phyloP scores from a whole-genome alignment of 2,797 vertebrate genomes.

The Xenentodon cancila region DNA sequence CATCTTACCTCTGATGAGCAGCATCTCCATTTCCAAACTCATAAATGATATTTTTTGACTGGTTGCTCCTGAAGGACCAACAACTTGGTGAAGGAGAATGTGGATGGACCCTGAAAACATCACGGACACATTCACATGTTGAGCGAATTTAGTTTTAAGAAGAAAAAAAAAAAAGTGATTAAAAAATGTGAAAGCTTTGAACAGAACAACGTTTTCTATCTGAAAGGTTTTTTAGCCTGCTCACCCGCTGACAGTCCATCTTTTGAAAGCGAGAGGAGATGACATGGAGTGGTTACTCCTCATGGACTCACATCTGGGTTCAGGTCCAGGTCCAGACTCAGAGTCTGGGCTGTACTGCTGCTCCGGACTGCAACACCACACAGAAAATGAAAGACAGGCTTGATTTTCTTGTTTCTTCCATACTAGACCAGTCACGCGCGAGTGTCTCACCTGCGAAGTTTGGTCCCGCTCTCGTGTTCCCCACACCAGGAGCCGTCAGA shows the following conservation, averaged over 20 bases:
- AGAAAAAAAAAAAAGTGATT: no score
- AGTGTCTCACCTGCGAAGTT: no score
- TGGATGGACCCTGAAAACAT: background rate
- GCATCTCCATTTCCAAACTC: background rate
- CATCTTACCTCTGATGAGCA: no score
- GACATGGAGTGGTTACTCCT: background rate
- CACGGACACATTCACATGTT: background rate
- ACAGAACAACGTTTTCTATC: no score
- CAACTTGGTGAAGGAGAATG: background rate
- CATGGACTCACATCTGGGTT: background rate
- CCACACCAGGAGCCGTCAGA: no score
- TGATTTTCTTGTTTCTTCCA: no score
- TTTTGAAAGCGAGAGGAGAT: background rate
- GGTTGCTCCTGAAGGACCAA: background rate
- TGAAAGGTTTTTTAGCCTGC: background rate
- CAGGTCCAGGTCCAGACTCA: no score
- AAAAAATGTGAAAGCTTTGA: background rate
- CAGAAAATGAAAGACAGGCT: no score
- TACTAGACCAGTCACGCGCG: no score
- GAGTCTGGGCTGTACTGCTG: no score
- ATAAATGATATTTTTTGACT: background rate
- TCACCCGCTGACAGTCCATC: background rate
- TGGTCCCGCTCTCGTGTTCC: no score
- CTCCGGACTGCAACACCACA: no score
- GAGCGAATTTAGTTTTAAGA: background rate